Evolutionary conservation across 2,888 invertebrate species (phyloP), one percentile per base, ranked within the genome.

Genomic region (Notodonta dromedarius): DNA sequence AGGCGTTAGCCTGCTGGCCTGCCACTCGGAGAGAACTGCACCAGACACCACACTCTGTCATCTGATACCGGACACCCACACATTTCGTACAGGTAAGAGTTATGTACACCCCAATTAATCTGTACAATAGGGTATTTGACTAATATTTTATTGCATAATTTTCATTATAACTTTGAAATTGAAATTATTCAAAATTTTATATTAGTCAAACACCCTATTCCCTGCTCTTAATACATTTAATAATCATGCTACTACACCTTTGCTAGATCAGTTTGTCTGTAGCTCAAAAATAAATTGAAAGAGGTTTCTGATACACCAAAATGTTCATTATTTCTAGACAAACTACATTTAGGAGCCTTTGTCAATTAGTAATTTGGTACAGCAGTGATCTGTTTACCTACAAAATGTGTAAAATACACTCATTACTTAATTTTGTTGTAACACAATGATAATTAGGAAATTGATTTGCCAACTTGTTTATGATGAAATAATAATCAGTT

Each of bases 1-100:
- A 88, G 93, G 93, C 94, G 75, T 76, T 78, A 74, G 93, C 93
- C 93, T 92, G 91, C 86, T 81, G 89, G 87, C 88, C 89, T 82
- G 88, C 88, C 84, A 85, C 89, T 73, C 80, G 87, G 73, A 87
- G 79, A 87, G 86, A 88, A 85, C 86, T 82, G 75, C 83, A 80
- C 76, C 84, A 83, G 73, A 85, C 82, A 84, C 85, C 83, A 76
- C 82, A 81, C 82, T 83, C 79, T 78, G 79, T 66, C 86, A 87
- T 92, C 91, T 92, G 91, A 91, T 90, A 91, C 76, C 83, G 80
- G 7, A 82, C 82, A 84, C 83, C 80, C 5, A 82, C 82, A 84
- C 76, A 81, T 76, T 78, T 74, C 73, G 74, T 67, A 80, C 76
- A 87, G 89, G 89, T 90, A 76, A 84, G 69, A 56, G 58, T 16